Conservation (phyloP, 2,888 invertebrate genomes). For the Pseudococcus jackbeardsleyi region DNA sequence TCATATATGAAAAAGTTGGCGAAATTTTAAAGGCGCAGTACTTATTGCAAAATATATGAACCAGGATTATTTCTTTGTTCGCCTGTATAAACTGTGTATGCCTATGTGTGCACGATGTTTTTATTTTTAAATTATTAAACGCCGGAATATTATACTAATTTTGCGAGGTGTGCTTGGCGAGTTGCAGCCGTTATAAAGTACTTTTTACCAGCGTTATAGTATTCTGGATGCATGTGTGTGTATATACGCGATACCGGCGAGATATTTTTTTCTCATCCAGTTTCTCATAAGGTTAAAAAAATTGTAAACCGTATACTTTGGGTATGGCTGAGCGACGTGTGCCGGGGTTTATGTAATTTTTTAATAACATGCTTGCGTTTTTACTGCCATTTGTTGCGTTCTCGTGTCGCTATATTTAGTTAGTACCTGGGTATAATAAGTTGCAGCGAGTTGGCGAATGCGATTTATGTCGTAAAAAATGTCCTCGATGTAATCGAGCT, state of each 20-base stretch:
- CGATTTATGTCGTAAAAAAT: too few species aligned
- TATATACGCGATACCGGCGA: background rate
- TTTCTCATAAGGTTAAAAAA: background rate
- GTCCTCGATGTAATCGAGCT: too few species aligned
- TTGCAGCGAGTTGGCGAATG: too few species aligned
- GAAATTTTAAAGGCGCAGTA: background rate
- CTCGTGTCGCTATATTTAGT: background rate
- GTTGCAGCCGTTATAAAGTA: background rate
- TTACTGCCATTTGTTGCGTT: slow-evolving; percentile 37
- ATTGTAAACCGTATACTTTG: background rate
- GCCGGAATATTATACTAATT: slow-evolving; percentile 23
- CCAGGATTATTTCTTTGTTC: background rate
- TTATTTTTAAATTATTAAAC: slow-evolving; percentile 39
- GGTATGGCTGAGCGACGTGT: background rate
- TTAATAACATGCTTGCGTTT: slow-evolving; percentile 17
- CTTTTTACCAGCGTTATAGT: background rate
- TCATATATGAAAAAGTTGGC: slow-evolving; percentile 18
- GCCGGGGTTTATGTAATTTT: slow-evolving; percentile 28
- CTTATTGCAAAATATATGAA: slow-evolving; percentile 36
- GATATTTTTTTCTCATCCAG: background rate
- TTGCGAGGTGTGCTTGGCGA: background rate
- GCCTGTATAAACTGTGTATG: background rate
- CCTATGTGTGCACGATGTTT: background rate
- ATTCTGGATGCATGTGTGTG: background rate
- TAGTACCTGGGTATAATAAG: background rate